Percentiles rank a stretch among this genome's conserved stretches.
phyloP scores from a whole-genome alignment of 1,140 invertebrate genomes.

The Diabrotica undecimpunctata region DNA sequence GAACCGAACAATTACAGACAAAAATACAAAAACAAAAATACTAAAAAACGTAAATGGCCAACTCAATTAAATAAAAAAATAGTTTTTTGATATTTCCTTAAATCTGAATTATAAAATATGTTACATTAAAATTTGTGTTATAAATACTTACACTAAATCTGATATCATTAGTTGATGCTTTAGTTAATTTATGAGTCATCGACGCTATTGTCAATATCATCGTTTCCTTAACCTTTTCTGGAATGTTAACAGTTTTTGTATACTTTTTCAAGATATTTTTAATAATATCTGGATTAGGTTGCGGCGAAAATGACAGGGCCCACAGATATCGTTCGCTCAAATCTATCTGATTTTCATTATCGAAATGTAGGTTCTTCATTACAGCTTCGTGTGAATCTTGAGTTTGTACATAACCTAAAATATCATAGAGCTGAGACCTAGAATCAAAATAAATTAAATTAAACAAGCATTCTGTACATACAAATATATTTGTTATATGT shows the following conservation, averaged over 20 bases:
- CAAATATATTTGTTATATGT: background rate
- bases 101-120: no score
- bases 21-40: no score
- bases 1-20: no score
- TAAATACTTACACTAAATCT: background rate
- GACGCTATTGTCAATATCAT: conserved; percentile 61
- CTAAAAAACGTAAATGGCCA: no score
- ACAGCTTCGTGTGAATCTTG: conserved; percentile 62
- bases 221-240: conserved; percentile 61
- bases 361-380: conserved; percentile 60
- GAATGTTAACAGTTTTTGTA: conserved; percentile 49
- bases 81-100: no score
- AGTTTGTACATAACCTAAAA: conserved; percentile 68
- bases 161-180: conserved; percentile 26
- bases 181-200: conserved; percentile 52
- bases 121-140: background rate
- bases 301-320: conserved; percentile 61
- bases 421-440: conserved; percentile 64
- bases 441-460: conserved; percentile 27
- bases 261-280: conserved; percentile 55
- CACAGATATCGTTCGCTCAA: conserved; percentile 70
- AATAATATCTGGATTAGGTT: conserved; percentile 58
- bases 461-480: background rate
- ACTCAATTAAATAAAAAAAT: no score
- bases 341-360: conserved; percentile 54